These are phyloP conservation scores for Idaea biselata DNA, from an alignment of 2,888 invertebrate genomes.

Conservation along the genomic window DNA sequence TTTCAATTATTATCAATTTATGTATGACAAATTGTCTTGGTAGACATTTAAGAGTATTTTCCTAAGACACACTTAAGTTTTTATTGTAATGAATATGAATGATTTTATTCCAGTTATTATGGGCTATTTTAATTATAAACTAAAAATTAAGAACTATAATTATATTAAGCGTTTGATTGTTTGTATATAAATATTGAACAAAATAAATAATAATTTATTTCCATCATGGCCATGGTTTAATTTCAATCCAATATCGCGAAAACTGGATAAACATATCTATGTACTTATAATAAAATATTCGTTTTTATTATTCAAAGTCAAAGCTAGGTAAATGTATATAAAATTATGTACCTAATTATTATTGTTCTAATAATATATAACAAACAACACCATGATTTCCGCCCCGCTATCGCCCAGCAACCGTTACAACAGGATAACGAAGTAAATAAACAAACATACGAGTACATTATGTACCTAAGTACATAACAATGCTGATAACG, in stretches of 20 bases:
- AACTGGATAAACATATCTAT: too few relatives aligned
- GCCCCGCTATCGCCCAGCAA: background rate
- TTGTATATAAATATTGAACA: too few relatives aligned
- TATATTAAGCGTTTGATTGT: too few relatives aligned
- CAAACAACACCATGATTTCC: background rate
- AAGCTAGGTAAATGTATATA: background rate
- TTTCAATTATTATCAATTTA: too few relatives aligned
- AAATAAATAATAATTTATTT: too few relatives aligned
- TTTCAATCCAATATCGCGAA: too few relatives aligned
- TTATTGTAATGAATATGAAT: too few relatives aligned
- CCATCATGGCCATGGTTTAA: too few relatives aligned
- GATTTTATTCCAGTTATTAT: too few relatives aligned
- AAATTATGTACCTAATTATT: background rate
- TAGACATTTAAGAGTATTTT: background rate
- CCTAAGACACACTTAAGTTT: background rate
- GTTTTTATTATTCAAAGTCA: background rate
- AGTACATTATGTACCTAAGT: background rate
- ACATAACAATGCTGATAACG: background rate
- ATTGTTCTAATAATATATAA: background rate
- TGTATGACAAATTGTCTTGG: background rate
- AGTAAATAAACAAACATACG: background rate
- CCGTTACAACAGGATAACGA: constrained; percentile 1
- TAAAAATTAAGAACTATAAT: too few relatives aligned
- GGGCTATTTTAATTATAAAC: too few relatives aligned
- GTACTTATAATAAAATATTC: too few relatives aligned